Conservation (phyloP, 2,888 invertebrate species). For the Rhingia campestris region DNA sequence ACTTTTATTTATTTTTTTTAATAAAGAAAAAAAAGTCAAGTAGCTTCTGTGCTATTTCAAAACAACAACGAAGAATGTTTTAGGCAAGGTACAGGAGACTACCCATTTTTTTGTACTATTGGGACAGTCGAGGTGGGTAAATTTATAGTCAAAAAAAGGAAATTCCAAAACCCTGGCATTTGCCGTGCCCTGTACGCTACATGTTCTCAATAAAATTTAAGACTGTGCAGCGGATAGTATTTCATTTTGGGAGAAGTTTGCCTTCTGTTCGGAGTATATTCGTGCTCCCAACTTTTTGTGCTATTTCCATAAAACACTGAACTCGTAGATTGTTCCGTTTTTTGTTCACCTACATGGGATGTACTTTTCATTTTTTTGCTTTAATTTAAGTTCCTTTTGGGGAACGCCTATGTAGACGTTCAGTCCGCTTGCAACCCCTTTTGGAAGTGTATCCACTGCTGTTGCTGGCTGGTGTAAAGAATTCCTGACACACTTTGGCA, state of each 20-base stretch:
- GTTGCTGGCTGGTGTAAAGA: constrained; percentile 12
- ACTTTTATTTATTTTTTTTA: background rate
- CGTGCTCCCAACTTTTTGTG: constrained; percentile 6
- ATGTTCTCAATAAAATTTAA: constrained; percentile 47
- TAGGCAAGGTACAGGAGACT: background rate
- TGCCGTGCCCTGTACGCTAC: constrained; percentile 10
- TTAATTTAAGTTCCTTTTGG: constrained; percentile 15
- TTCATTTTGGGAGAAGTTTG: constrained; percentile 12
- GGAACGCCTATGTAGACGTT: constrained; percentile 5
- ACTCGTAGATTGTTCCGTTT: constrained; percentile 28
- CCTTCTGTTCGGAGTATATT: background rate
- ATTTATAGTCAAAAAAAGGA: constrained; percentile 41
- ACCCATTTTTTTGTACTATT: background rate
- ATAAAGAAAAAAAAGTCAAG: too few relatives aligned
- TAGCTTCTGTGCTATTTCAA: too few relatives aligned
- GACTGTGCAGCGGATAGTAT: constrained; percentile 10
- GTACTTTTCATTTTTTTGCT: constrained; percentile 11
- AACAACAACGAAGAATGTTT: background rate
- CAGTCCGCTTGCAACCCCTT: constrained; percentile 15
- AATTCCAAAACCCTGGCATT: constrained; percentile 8
- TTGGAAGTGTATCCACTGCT: background rate
- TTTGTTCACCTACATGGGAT: constrained; percentile 15
- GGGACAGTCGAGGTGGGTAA: constrained; percentile 10
- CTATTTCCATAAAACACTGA: constrained; percentile 36
- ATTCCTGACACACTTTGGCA: constrained; percentile 44